Evolutionary conservation across 2,113 vertebrate genomes (phyloP).

Genomic region (Anolis sagrei): DNA sequence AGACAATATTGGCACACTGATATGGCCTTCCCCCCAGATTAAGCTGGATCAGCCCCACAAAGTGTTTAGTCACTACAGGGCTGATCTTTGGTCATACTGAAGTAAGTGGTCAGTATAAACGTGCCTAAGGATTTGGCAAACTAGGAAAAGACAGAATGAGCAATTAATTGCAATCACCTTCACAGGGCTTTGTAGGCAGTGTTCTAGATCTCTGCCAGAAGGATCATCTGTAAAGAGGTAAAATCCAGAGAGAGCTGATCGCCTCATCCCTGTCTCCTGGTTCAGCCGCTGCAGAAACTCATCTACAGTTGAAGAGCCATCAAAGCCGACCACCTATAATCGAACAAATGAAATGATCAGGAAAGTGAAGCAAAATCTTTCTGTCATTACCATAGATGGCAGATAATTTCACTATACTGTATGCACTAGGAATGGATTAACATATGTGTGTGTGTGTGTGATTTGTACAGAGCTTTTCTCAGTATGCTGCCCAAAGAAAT

Average conservation of each 20-base stretch:
- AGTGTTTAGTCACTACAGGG: too few relatives aligned
- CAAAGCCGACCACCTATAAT: constrained; percentile 88
- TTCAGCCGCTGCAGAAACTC: constrained; percentile 87
- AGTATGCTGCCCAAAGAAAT: background rate
- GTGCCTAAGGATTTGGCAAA: constrained; percentile 16
- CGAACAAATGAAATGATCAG: background rate
- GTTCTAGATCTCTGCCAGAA: constrained; percentile 85
- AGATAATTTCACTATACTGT: background rate
- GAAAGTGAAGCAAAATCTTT: background rate
- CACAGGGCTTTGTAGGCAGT: constrained; percentile 83
- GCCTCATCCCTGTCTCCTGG: constrained; percentile 86
- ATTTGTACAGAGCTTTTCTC: background rate
- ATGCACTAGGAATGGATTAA: background rate
- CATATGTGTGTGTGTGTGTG: background rate
- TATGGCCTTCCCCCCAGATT: too few relatives aligned
- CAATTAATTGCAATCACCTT: constrained; percentile 75
- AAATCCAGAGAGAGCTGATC: constrained; percentile 84
- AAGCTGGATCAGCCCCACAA: too few relatives aligned
- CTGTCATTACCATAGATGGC: background rate
- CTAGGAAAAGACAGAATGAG: background rate
- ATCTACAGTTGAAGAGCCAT: constrained; percentile 88
- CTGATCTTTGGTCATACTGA: background rate
- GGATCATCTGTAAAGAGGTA: constrained; percentile 89
- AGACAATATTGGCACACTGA: background rate
- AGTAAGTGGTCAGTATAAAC: background rate